Percentiles rank a stretch among this genome's conserved stretches.
Conservation (phyloP, 2,113 vertebrate genomes). For the Periophthalmus modestus region DNA sequence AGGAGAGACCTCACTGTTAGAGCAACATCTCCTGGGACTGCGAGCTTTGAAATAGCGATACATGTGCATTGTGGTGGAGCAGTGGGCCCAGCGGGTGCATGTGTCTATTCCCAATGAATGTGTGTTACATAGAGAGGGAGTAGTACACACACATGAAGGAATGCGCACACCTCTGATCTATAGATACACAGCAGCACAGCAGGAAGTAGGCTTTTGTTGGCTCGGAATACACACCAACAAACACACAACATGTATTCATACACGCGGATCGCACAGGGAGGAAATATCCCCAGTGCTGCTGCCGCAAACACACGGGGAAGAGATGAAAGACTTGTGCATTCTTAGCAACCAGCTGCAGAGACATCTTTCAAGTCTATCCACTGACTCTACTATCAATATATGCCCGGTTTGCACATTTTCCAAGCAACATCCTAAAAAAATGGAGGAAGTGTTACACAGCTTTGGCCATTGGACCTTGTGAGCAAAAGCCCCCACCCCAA, state of each 20-base stretch:
- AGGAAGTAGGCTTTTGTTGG: slow-evolving; percentile 64
- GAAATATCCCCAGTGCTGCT: slow-evolving; percentile 59
- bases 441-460: slow-evolving; percentile 50
- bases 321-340: slow-evolving; percentile 68
- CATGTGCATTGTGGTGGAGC: slow-evolving; percentile 60
- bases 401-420: slow-evolving; percentile 52
- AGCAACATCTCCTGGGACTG: slow-evolving; percentile 65
- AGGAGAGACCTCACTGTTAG: slow-evolving; percentile 66
- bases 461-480: slow-evolving; percentile 31
- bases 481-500: slow-evolving; percentile 34
- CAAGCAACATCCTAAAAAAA: slow-evolving; percentile 20
- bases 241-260: slow-evolving; percentile 22
- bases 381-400: slow-evolving; percentile 38
- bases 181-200: slow-evolving; percentile 66
- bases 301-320: slow-evolving; percentile 58
- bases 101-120: slow-evolving; percentile 54
- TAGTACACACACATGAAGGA: slow-evolving; percentile 26
- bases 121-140: slow-evolving; percentile 20
- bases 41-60: slow-evolving; percentile 70
- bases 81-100: slow-evolving; percentile 56
- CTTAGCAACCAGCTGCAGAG: slow-evolving; percentile 44
- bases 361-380: slow-evolving; percentile 61
- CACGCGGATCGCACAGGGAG: slow-evolving; percentile 52
- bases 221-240: slow-evolving; percentile 44
- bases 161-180: slow-evolving; percentile 59